Evolutionary conservation across 2,113 vertebrate species (phyloP).

Genomic region (Morone chrysops): DNA sequence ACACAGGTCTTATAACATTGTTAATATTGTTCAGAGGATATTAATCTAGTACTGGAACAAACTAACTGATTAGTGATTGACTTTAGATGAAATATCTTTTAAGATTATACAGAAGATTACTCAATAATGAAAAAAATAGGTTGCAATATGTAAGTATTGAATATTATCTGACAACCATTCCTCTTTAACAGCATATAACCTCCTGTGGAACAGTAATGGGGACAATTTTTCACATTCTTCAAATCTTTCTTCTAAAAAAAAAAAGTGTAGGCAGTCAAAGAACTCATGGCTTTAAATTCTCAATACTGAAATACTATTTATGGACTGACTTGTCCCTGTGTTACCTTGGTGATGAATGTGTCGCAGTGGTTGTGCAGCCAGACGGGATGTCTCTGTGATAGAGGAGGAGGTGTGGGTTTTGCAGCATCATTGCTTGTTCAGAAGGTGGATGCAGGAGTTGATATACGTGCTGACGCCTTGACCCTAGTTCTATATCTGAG

Average conservation of each 20-base stretch:
- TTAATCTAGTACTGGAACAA: not conserved
- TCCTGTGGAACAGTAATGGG: not conserved
- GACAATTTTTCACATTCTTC: not conserved
- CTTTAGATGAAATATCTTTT: not conserved
- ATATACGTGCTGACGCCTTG: not conserved
- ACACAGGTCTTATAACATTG: not conserved
- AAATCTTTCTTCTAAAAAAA: not conserved
- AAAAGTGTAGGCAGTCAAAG: constrained; percentile 17
- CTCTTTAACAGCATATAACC: not conserved
- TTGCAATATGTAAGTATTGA: not conserved
- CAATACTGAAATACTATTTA: constrained; percentile 37
- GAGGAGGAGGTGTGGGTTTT: constrained; percentile 51
- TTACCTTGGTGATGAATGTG: constrained; percentile 65
- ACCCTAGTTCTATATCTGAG: constrained; percentile 17
- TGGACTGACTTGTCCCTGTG: constrained; percentile 38
- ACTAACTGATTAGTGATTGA: no score
- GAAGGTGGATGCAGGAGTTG: constrained; percentile 33
- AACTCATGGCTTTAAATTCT: constrained; percentile 26
- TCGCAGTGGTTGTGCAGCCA: constrained; percentile 27
- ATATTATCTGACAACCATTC: not conserved
- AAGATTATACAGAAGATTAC: not conserved
- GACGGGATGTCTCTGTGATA: constrained; percentile 54
- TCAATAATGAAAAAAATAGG: not conserved
- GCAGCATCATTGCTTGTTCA: constrained; percentile 45
- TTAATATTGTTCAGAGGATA: not conserved